Base-by-base conservation (phyloP, 2,888 invertebrate genomes). In the Ophraella communa region DNA sequence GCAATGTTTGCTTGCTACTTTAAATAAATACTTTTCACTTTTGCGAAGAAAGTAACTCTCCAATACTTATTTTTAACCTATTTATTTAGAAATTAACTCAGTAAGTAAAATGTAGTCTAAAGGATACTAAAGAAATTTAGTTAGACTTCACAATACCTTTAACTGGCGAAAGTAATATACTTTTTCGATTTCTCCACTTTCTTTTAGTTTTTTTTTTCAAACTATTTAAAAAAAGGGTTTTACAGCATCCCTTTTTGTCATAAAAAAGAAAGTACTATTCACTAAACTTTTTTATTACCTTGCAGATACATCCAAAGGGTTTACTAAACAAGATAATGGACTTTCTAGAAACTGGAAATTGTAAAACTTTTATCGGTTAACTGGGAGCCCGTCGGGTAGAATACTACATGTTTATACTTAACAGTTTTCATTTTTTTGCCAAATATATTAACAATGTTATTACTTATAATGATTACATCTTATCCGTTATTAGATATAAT, bases 181-280 rank as follows among this genome's bases (percentile, higher is more conserved):
- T 72, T 71, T 70, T 51, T 68, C 65, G 71, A 71, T 71, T 70
- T 70, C 66, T 53, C 63, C 67, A 65, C 66, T 65, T 55, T 68
- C 60, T 57, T 51, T 62, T 55, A 52, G 54, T 51, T 71, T 71
- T 70, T 70, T n/a, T 74, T 51, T 27, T 51, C 17, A 73, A 74
- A 71, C 72, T 71, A 69, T 68, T 71, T 71, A 65, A 72, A 75
- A n/a, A 71, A 75, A 76, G 74, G 74, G 75, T 74, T 72, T 77
- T 74, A 74, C 71, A 70, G 66, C 68, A 63, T 63, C 63, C 71
- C 67, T 66, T 57, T 60, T 42, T 51, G 60, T 62, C 72, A 72
- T 76, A 76, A 76, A 77, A 74, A 69, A 74, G 75, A 76, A 76
- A 76, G 75, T 75, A 69, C 62, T 55, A 66, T 67, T 69, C 68